Conservation (phyloP, 2,888 invertebrate species). For the Volucella zonaria region DNA sequence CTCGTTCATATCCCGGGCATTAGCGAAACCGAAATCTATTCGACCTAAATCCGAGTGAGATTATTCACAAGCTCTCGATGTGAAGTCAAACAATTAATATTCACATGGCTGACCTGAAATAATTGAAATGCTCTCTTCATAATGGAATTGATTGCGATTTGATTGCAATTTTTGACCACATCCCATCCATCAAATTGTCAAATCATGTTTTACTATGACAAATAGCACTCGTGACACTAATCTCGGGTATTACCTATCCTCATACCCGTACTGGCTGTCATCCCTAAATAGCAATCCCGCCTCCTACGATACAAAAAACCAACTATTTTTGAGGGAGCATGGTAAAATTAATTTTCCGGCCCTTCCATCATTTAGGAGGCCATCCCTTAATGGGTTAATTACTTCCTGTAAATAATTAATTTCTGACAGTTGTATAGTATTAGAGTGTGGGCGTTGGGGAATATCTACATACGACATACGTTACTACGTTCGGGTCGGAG, state of each 20-base stretch:
- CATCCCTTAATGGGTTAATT: constrained; percentile 67
- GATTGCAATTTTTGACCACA: constrained; percentile 53
- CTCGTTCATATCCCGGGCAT: too few relatives aligned
- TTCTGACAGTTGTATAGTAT: constrained; percentile 45
- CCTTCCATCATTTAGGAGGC: constrained; percentile 1
- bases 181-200: constrained; percentile 50
- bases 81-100: constrained; percentile 11
- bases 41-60: background rate
- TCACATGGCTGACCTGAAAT: constrained; percentile 21
- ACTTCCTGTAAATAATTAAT: constrained; percentile 69
- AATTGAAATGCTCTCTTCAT: constrained; percentile 52
- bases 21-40: background rate
- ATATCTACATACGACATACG: constrained; percentile 3
- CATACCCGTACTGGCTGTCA: background rate
- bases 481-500: background rate
- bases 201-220: constrained; percentile 30
- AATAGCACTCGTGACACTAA: constrained; percentile 11
- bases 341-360: constrained; percentile 10
- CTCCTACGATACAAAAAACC: background rate
- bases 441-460: background rate
- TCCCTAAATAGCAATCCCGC: background rate
- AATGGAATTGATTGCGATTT: constrained; percentile 42
- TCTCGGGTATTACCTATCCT: background rate
- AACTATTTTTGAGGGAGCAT: constrained; percentile 15
- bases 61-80: background rate